Base-by-base conservation (phyloP, 2,113 vertebrate species). In the Entomyzon cyanotis region DNA sequence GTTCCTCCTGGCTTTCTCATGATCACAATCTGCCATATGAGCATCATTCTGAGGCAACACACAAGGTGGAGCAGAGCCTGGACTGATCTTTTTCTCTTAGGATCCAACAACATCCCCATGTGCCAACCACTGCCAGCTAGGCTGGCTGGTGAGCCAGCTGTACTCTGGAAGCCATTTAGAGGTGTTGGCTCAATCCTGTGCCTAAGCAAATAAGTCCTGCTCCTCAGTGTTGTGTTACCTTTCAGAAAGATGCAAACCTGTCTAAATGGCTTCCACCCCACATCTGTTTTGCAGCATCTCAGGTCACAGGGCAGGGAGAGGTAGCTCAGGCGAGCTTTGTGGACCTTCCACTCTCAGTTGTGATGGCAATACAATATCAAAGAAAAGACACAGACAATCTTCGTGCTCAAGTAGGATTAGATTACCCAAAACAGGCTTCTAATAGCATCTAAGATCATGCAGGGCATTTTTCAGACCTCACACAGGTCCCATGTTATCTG, bases 81-180 rank as follows among this genome's bases (percentile, higher is more conserved):
- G 22, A 31, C 59, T 17, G 39, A 37, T 67, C 71, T 82, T 60
- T 56, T 60, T 56, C 30, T 86, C 52, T 31, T 10, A 9, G 46
- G 49, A 46, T 73, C 23, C 0, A 1, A 44, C 39, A 52, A 74
- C 53, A 12, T 18, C 46, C 35, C 63, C 76, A 81, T 1, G 2
- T 59, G 69, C 68, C 74, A 68, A 47, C 73, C 77, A 14, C 73
- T 68, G 73, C 68, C 83, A 94, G 71, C 33, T 39, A 39, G 76
- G 42, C 33, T 84, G 52, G 12, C 18, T 0, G 1, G 49, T 37
- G 65, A 89, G 84, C 78, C 78, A 91, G 81, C 42, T 88, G 75
- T 52, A 5, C 42, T 90, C 82, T 91, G 94, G 88, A 95, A 94
- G 31, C 47, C 76, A 67, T 84, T 93, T 56, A 52, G 55, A 71